Base-by-base conservation (phyloP, 2,113 vertebrate species). In the Psilopsiagon aymara region DNA sequence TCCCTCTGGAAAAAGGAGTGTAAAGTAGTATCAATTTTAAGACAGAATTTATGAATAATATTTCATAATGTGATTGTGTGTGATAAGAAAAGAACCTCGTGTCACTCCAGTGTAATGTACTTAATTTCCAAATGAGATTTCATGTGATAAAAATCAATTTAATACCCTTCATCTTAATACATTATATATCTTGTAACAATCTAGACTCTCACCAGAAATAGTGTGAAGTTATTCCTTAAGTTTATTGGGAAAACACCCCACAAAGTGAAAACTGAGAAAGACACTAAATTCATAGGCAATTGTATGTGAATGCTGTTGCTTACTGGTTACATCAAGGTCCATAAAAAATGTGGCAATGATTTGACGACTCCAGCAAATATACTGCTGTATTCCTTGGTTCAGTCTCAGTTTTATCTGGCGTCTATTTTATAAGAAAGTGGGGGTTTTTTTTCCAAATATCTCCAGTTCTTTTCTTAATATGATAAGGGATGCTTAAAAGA, bases 251-350 rank as follows among this genome's bases (percentile, higher is more conserved):
- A 47, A 92, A 57, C 10, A 67, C 20, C 4, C 2, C 5, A 9
- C 1, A n/a, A 51, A 35, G 3, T 53, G 16, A 71, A 76, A 90
- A 80, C 9, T 23, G 25, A 25, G 21, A 57, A 66, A 44, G 1
- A 8, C 0, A 0, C n/a, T 25, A 29, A 25, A 17, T 7, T 20
- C 5, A 49, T 41, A 4, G 18, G 11, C 47, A 71, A 11, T 62
- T 3, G 6, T 9, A 47, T 19, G 8, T 33, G 23, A 76, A 47
- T 31, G 5, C 2, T 29, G 9, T 62, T 39, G 41, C 3, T 8
- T 74, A 19, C 13, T 3, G 3, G 8, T 41, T 11, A 29, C 33
- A 44, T 5, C 3, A 47, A 31, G 5, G 18, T n/a, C 51, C 23
- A 11, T 5, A 59, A 5, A 43, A 76, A 84, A 44, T 10, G 1